Conservation (phyloP, 2,888 invertebrate species). For the Cotesia congregata region DNA sequence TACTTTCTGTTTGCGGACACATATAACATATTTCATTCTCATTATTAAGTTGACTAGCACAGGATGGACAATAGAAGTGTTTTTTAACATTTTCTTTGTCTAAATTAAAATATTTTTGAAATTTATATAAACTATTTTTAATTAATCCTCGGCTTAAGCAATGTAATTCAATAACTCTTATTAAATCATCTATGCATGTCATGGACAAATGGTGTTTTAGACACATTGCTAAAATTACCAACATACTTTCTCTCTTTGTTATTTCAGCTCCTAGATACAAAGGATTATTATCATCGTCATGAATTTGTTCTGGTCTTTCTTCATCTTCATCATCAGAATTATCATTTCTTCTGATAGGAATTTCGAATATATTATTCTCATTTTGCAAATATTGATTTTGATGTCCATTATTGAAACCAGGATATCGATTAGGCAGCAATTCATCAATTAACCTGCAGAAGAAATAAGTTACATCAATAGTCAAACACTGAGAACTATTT, state of each 20-base stretch:
- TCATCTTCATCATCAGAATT: slow-evolving; percentile 3
- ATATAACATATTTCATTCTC: slow-evolving; percentile 15
- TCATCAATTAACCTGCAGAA: background rate
- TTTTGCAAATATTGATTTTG: background rate
- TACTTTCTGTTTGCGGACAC: slow-evolving; percentile 9
- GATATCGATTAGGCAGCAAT: background rate
- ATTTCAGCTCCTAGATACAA: slow-evolving; percentile 24
- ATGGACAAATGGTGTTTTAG: slow-evolving; percentile 18
- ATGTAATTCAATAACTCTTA: slow-evolving; percentile 24
- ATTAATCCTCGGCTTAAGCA: background rate
- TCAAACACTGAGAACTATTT: background rate
- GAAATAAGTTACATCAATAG: background rate
- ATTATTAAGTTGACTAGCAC: background rate
- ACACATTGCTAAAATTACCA: slow-evolving; percentile 19
- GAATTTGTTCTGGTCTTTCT: background rate
- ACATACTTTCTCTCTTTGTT: slow-evolving; percentile 23
- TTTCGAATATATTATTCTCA: slow-evolving; percentile 1
- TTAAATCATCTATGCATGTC: slow-evolving; percentile 24
- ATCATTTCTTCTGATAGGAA: background rate
- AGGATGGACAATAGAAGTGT: slow-evolving; percentile 32
- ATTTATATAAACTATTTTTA: slow-evolving; percentile 27
- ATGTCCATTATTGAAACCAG: background rate
- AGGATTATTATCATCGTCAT: slow-evolving; percentile 12
- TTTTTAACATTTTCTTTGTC: background rate
- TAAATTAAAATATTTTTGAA: slow-evolving; percentile 29